Evolutionary conservation across 1,140 invertebrate species (phyloP).

Genomic region (Acromyrmex heyeri): DNA sequence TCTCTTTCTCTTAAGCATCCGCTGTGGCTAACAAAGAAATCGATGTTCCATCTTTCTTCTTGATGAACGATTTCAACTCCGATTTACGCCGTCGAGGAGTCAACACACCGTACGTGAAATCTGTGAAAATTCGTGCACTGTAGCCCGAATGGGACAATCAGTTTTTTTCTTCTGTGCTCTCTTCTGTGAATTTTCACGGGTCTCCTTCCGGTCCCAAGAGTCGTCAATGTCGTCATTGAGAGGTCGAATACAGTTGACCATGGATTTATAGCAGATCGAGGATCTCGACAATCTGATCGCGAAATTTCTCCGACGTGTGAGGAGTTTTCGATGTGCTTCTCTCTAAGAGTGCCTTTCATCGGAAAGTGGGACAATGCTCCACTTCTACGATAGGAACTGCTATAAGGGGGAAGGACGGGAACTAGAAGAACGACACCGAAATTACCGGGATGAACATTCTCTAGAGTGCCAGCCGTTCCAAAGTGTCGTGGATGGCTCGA

Average conservation of each 20-base stretch:
- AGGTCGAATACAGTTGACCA: conserved; percentile 16
- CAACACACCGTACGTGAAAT: conserved; percentile 16
- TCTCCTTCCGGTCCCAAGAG: background rate
- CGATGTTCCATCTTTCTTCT: conserved; percentile 36
- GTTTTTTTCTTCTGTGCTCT: conserved; percentile 20
- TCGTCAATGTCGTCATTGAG: conserved; percentile 13
- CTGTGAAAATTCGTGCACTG: background rate
- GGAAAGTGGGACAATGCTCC: conserved; percentile 65
- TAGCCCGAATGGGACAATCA: background rate
- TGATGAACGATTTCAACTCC: conserved; percentile 32
- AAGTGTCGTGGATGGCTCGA: conserved; percentile 45
- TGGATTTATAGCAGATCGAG: conserved; percentile 19
- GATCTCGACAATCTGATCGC: conserved; percentile 58
- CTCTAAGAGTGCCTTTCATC: conserved; percentile 61
- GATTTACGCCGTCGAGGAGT: conserved; percentile 49
- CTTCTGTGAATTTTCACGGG: background rate
- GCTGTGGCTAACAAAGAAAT: conserved; percentile 70
- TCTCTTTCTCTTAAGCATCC: conserved; percentile 20
- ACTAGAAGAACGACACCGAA: conserved; percentile 55
- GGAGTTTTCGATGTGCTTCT: conserved; percentile 37
- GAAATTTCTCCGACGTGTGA: conserved; percentile 45
- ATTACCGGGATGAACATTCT: conserved; percentile 70
- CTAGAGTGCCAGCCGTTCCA: conserved; percentile 62
- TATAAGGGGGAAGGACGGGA: background rate
- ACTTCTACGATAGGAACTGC: conserved; percentile 42